Evolutionary conservation across 1,140 invertebrate species (phyloP).

Genomic region (Drosophila kikkawai): DNA sequence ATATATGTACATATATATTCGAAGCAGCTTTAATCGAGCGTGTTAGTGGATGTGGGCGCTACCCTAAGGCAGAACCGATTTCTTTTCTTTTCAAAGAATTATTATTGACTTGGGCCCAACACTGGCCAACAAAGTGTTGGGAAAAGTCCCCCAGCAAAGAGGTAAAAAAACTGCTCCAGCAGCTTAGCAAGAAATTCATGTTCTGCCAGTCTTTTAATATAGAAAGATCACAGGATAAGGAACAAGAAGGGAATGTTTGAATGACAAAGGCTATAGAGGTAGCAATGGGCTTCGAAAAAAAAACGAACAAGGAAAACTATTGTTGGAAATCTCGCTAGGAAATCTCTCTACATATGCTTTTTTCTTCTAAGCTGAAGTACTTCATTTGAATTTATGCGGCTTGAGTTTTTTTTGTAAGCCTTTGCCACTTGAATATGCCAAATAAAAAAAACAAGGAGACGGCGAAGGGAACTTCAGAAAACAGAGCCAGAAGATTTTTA

Average conservation of each 20-base stretch:
- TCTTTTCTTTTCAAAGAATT: constrained; percentile 35
- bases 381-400: constrained; percentile 82
- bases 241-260: constrained; percentile 53
- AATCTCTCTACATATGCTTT: constrained; percentile 47
- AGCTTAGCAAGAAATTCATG: constrained; percentile 56
- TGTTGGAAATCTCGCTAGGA: constrained; percentile 48
- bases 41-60: constrained; percentile 40
- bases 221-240: constrained; percentile 69
- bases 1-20: constrained; percentile 24
- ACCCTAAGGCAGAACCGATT: constrained; percentile 24
- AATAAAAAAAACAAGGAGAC: constrained; percentile 12
- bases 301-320: constrained; percentile 46
- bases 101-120: constrained; percentile 47
- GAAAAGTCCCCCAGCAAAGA: neutral
- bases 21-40: constrained; percentile 76
- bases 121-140: constrained; percentile 23
- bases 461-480: constrained; percentile 1
- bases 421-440: constrained; percentile 58
- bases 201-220: constrained; percentile 41
- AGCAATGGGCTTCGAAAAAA: constrained; percentile 20
- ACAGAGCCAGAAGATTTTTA: constrained; percentile 19
- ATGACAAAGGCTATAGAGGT: constrained; percentile 67
- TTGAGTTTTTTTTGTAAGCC: constrained; percentile 53
- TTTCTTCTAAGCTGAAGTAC: constrained; percentile 39
- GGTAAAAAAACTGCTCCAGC: neutral